Percentiles rank a stretch among this genome's conserved stretches.
Evolutionary conservation across 2,113 vertebrate species (phyloP).

Genomic region (Pseudois nayaur): DNA sequence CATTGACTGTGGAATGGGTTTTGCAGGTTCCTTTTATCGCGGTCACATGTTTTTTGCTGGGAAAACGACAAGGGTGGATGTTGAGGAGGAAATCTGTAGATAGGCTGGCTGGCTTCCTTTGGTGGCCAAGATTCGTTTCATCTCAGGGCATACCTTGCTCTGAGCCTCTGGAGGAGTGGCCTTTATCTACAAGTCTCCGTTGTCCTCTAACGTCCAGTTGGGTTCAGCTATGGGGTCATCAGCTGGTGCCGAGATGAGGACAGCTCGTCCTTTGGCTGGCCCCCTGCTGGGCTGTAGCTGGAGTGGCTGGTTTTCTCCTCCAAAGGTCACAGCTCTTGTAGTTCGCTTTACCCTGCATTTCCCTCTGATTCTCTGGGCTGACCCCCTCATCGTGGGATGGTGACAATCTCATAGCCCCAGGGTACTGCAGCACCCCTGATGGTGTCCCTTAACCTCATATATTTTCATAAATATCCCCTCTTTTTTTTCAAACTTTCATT

Average conservation of each 20-base stretch:
- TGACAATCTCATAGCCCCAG: not conserved
- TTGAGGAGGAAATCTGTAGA: not conserved
- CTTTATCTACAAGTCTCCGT: not conserved
- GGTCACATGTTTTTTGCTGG: not conserved
- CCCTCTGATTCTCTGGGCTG: not conserved
- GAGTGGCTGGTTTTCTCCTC: not conserved
- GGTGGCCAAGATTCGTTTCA: not conserved
- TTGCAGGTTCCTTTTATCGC: not conserved
- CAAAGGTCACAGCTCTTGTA: not conserved
- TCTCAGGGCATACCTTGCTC: not conserved
- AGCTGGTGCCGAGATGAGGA: not conserved
- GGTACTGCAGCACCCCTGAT: fast-evolving
- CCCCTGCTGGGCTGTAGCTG: not conserved
- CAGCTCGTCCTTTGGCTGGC: not conserved
- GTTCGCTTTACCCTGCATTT: not conserved
- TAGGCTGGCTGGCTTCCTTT: not conserved
- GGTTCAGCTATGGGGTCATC: not conserved
- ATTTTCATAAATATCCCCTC: not conserved
- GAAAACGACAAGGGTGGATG: not conserved
- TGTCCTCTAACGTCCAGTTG: not conserved
- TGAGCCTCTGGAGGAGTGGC: no score
- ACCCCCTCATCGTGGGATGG: not conserved
- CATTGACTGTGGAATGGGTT: not conserved
- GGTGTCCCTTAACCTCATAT: not conserved
- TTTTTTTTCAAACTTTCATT: not conserved